Evolutionary conservation across 2,888 invertebrate genomes (phyloP).

Genomic region (Pogonocherus hispidulus): DNA sequence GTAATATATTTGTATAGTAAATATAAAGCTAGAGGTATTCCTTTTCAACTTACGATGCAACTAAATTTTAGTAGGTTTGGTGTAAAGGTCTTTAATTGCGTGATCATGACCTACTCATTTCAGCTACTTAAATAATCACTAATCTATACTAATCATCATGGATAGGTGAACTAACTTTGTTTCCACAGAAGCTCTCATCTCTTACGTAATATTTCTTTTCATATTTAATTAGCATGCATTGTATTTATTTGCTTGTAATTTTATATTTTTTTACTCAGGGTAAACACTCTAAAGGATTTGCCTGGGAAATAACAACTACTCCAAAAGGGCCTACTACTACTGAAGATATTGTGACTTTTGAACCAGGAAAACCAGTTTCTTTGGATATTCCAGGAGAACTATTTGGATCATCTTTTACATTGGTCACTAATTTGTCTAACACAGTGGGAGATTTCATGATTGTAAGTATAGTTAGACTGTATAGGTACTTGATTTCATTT

Average conservation of each 20-base stretch:
- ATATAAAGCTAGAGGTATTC: too few species aligned
- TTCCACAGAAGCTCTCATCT: not conserved
- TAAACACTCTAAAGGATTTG: constrained; percentile 51
- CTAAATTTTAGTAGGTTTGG: too few species aligned
- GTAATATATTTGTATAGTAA: too few species aligned
- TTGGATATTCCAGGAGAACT: constrained; percentile 77
- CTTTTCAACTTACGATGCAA: too few species aligned
- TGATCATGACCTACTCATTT: constrained; percentile 6
- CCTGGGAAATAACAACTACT: constrained; percentile 57
- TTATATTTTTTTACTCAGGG: constrained; percentile 15
- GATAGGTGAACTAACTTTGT: not conserved
- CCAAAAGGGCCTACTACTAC: constrained; percentile 67
- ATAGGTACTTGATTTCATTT: too few species aligned
- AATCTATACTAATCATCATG: not conserved
- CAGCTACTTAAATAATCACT: constrained; percentile 1
- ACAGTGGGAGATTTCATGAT: constrained; percentile 77
- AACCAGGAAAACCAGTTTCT: constrained; percentile 76
- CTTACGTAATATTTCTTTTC: not conserved
- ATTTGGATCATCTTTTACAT: constrained; percentile 78
- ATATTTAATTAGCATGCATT: not conserved
- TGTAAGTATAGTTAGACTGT: constrained; percentile 69
- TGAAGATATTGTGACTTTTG: constrained; percentile 75
- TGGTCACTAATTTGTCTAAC: constrained; percentile 77
- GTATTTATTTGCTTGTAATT: not conserved
- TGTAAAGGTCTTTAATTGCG: not conserved